Evolutionary conservation across 92 coral and sea anemone genomes (phyloP), one percentile per base, ranked within the genome.

Genomic region (Actinernus sp.): DNA sequence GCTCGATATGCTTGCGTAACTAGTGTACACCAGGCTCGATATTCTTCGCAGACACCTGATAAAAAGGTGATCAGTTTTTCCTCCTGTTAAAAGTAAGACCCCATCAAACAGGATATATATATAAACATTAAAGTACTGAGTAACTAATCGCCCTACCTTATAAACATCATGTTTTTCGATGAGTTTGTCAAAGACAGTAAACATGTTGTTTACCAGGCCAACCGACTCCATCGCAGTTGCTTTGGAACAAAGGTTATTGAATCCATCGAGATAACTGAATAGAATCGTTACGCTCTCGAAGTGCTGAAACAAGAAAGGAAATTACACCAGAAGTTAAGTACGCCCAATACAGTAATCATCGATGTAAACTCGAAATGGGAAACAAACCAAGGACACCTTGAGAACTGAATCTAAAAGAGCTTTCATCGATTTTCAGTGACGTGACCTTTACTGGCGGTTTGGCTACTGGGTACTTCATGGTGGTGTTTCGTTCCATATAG

Each of bases 221-320:
- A 89, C 79, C 10, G 75, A 87, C 34, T 74, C 88, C 72, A 87
- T 84, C 14, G 96, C 92, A 13, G 65, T 46, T 9, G 76, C 81
- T 10, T 58, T 68, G 26, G 96, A 55, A 44, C 96, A 89, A 21
- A 89, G 78, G 1, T 51, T 30, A 12, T 58, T 73, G 62, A 89
- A 89, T 59, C 83, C 91, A 44, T 89, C 92, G 69, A 89, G 25
- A 57, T 89, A 89, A 25, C 96, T 76, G 49, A 89, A 89, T 85
- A 89, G 67, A 12, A 89, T 55, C 5, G 96, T 89, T 11, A 74
- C 96, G 26, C 82, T 77, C n/a, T 89, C 96, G 65, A 89, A 89
- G 49, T 57, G 53, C 96, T 89, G 57, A 26, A 47, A 65, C 32
- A 13, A n/a, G n/a, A n/a, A n/a, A n/a, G n/a, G n/a, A n/a, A n/a